Base-by-base conservation (phyloP, 2,797 vertebrate genomes). In the Anas bahamensis region DNA sequence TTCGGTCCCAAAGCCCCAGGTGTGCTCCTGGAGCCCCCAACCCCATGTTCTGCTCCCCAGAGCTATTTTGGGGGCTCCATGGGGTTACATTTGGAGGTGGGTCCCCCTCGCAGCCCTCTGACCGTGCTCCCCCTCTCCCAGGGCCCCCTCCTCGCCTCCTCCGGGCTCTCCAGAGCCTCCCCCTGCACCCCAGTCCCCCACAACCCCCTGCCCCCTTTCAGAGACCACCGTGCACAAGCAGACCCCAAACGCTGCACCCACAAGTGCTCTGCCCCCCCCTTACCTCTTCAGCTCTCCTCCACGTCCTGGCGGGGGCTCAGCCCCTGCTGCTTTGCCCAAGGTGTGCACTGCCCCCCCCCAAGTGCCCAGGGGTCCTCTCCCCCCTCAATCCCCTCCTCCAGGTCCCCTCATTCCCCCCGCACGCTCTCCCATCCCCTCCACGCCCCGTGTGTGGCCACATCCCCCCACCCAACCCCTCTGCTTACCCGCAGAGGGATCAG, bases 151-250 rank as follows among this genome's bases (percentile, higher is more conserved):
- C 48, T 50, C 2, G 13, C 48, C 60, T 15, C n/a, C 26, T 39
- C 17, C 6, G 1, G 29, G 10, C 53, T 18, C 26, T 41, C 46
- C 26, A 4, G 10, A 13, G 16, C 50, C 44, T 41, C 17, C 6
- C 7, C 8, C 24, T 1, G 1, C 63, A 2, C 29, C 9, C 60
- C 0, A 0, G 3, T 28, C 50, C 19, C 69, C 70, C 56, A 13
- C 19, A 70, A 37, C 12, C 5, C 12, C 8, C 66, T 0, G 0
- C 3, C 0, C 11, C 33, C 39, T 44, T 53, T 26, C 31, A 11
- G 73, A 50, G 33, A 12, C 13, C n/a, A 12, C 24, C 0, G 0
- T 0, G 2, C 53, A 26, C 23, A 44, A 19, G 10, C 0, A 0
- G 42, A 21, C 11, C 48, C 19, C 50, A 33, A 3, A 0, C 6